phyloP scores from a whole-genome alignment of 2,888 invertebrate genomes.

The Xestia c-nigrum region DNA sequence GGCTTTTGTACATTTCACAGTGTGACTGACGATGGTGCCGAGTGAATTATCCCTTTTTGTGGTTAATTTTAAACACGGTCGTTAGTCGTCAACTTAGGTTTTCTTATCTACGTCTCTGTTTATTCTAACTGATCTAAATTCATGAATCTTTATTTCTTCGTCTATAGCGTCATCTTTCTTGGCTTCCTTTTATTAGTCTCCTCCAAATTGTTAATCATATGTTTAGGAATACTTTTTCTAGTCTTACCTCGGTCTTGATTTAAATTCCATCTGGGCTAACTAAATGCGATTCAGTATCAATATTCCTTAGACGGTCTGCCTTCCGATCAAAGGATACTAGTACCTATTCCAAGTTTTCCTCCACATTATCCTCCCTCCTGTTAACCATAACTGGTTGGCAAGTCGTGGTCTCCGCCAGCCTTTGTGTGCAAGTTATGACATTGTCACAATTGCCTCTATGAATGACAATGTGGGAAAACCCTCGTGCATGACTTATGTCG shows the following conservation, averaged over 20 bases:
- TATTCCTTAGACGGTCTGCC: background rate
- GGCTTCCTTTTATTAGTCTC: background rate
- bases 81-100: background rate
- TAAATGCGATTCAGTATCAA: background rate
- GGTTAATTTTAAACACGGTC: constrained; percentile 1
- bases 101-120: background rate
- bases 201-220: too few relatives aligned
- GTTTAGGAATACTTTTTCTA: background rate
- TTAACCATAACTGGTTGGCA: constrained; percentile 11
- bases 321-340: background rate
- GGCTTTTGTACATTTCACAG: background rate
- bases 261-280: background rate
- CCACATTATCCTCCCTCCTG: constrained; percentile 28
- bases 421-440: constrained; percentile 39
- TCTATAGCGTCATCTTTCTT: too few relatives aligned
- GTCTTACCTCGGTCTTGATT: background rate
- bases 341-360: constrained; percentile 27
- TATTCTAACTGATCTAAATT: background rate
- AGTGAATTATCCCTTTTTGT: constrained; percentile 13
- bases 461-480: constrained; percentile 44
- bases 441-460: constrained; percentile 14
- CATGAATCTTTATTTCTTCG: background rate
- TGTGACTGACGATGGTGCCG: background rate
- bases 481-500: background rate
- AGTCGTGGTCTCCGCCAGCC: background rate